A percentile compares a stretch with the other conserved stretches of the same genome.
These are phyloP conservation scores for Malurus cyaneus DNA, from an alignment of 2,113 vertebrate species.

Conservation along the genomic window DNA sequence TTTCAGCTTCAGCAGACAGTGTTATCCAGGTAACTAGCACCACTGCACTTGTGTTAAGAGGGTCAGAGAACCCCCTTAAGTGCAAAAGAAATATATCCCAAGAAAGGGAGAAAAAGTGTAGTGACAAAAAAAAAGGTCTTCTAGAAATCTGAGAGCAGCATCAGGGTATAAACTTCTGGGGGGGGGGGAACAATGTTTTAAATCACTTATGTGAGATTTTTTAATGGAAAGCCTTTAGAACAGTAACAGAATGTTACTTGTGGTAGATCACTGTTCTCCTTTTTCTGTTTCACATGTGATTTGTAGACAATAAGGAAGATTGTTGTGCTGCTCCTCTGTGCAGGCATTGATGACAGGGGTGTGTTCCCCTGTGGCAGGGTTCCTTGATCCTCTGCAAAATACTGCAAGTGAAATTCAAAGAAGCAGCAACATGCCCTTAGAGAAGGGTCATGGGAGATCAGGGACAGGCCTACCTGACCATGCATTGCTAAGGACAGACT, in stretches of 20 bases:
- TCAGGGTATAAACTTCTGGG: not conserved
- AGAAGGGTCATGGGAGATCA: not conserved
- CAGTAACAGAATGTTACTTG: not conserved
- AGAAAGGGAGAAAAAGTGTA: not conserved
- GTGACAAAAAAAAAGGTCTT: not conserved
- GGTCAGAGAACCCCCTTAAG: not conserved
- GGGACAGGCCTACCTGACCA: not conserved
- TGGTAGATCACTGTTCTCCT: not conserved
- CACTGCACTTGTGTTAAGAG: not conserved
- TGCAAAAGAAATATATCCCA: not conserved
- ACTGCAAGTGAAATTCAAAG: not conserved
- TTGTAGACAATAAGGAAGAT: not conserved
- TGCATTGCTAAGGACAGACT: not conserved
- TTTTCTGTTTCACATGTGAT: not conserved
- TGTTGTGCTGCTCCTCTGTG: not conserved
- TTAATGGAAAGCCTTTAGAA: not conserved
- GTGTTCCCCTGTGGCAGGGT: not conserved
- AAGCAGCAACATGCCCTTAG: not conserved
- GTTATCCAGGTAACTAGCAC: not conserved
- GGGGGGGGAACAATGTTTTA: not conserved
- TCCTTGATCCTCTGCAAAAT: not conserved
- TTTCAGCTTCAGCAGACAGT: not conserved
- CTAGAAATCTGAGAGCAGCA: not conserved
- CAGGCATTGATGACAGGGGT: not conserved
- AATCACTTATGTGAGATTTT: not conserved